These are phyloP conservation scores for Rhombomys opimus DNA, from an alignment of 2,113 vertebrate species.

Conservation along the genomic window DNA sequence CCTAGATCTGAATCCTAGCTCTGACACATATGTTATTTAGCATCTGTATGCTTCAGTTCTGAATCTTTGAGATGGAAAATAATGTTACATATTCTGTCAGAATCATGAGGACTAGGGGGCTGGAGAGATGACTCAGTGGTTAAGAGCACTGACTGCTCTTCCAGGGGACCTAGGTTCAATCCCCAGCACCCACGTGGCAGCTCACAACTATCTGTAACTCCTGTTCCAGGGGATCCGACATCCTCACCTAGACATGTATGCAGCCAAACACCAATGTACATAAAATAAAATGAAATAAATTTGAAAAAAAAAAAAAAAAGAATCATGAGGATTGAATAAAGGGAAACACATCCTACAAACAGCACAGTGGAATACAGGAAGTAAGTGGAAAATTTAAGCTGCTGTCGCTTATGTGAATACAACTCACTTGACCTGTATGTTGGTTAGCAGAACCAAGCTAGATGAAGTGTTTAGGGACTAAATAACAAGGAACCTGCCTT, in stretches of 20 bases:
- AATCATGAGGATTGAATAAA: constrained; percentile 4
- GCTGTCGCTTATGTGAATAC: not conserved
- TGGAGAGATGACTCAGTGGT: no score
- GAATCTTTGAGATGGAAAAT: not conserved
- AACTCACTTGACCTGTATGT: not conserved
- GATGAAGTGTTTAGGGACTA: not conserved
- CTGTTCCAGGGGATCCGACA: no score
- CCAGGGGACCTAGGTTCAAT: no score
- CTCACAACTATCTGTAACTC: no score
- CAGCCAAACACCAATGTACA: no score
- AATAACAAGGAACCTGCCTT: not conserved
- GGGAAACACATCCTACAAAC: not conserved
- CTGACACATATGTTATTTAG: not conserved
- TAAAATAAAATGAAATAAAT: no score
- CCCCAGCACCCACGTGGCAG: no score
- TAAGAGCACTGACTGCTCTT: no score
- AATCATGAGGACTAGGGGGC: not conserved
- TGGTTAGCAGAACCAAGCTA: not conserved
- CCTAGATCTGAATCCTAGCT: not conserved
- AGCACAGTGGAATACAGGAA: not conserved
- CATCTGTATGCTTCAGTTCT: not conserved
- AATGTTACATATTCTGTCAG: not conserved
- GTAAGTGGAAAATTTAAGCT: not conserved
- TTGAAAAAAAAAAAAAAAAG: not conserved
- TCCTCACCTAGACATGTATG: no score